These are phyloP conservation scores for Erpornis zantholeuca DNA, from an alignment of 2,113 vertebrate genomes.

Conservation along the genomic window DNA sequence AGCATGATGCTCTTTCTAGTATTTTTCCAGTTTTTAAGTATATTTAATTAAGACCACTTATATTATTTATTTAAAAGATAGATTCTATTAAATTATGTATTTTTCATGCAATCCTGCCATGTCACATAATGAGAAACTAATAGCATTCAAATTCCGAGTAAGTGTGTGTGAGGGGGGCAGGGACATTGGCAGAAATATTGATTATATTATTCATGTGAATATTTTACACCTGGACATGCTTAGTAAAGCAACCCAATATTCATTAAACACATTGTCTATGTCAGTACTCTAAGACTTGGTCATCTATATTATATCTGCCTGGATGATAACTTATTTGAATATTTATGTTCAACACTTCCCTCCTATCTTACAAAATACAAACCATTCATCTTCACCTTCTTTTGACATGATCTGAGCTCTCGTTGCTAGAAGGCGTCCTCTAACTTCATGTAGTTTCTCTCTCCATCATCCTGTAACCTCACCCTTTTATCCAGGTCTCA, in stretches of 20 bases:
- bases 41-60: background rate
- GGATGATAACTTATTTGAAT: background rate
- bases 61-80: background rate
- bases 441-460: background rate
- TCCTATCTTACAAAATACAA: background rate
- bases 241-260: background rate
- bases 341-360: background rate
- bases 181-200: background rate
- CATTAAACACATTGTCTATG: background rate
- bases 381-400: background rate
- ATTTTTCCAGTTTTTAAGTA: background rate
- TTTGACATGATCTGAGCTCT: background rate
- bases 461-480: background rate
- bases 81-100: background rate
- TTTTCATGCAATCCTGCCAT: background rate
- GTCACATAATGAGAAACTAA: background rate
- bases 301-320: background rate
- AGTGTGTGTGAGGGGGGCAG: fast-evolving
- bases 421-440: background rate
- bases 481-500: background rate
- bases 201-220: background rate
- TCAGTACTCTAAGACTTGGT: background rate
- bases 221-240: background rate
- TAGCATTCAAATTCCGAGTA: background rate
- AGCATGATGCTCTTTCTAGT: background rate